Percentiles rank a stretch among this genome's conserved stretches.
Evolutionary conservation across 2,113 vertebrate genomes (phyloP).

Genomic region (Hemichromis elongatus): DNA sequence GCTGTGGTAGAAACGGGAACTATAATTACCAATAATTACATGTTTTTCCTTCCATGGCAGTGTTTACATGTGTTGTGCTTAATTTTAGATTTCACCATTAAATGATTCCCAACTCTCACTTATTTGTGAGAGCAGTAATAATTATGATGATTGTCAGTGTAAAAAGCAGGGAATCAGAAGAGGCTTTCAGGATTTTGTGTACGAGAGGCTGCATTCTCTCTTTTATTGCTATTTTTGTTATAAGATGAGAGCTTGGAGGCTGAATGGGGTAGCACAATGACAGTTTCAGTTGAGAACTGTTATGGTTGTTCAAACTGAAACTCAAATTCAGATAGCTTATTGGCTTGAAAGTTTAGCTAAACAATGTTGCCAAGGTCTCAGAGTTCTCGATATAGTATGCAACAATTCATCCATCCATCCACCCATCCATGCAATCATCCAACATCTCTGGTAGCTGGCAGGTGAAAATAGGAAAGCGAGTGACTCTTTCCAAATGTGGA

Average conservation of each 20-base stretch:
- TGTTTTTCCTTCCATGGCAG: slow-evolving; percentile 49
- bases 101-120: slow-evolving; percentile 47
- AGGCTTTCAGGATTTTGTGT: slow-evolving; percentile 32
- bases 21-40: slow-evolving; percentile 67
- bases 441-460: not conserved
- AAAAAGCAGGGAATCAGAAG: slow-evolving; percentile 47
- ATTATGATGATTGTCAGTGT: slow-evolving; percentile 64
- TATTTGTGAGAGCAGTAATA: slow-evolving; percentile 49
- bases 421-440: not conserved
- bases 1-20: slow-evolving; percentile 28
- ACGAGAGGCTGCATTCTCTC: slow-evolving; percentile 5
- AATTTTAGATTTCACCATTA: slow-evolving; percentile 62
- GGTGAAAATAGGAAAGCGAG: not conserved
- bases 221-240: not conserved
- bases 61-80: slow-evolving; percentile 70
- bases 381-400: not conserved
- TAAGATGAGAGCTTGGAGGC: not conserved
- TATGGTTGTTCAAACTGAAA: not conserved
- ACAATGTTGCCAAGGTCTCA: not conserved
- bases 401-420: not conserved
- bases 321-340: not conserved
- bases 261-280: not conserved
- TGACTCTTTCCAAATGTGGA: slow-evolving; percentile 35
- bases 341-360: not conserved
- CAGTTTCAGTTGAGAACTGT: not conserved